Conservation (phyloP, 92 coral and sea anemone genomes). For the Umimayanthus chanpuru region DNA sequence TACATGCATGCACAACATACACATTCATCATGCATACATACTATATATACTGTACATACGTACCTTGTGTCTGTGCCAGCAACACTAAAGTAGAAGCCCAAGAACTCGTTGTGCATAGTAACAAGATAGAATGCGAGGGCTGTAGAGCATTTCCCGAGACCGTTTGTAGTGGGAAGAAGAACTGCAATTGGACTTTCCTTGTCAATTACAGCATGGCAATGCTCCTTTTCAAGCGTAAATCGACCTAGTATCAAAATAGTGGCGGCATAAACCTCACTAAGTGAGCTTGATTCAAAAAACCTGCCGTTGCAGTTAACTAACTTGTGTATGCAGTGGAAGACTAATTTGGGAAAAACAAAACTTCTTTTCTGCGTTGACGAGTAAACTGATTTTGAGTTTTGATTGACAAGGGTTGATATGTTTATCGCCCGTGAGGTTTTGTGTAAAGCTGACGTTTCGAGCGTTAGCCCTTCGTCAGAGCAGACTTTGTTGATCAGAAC, state of each 20-base stretch:
- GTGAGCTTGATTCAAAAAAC: no score
- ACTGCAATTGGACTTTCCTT: conserved; percentile 11
- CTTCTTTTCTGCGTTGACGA: no score
- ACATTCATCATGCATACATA: not conserved
- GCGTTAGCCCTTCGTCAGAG: no score
- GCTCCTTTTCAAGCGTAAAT: not conserved
- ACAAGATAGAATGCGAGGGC: conserved; percentile 29
- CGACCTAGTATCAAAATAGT: not conserved
- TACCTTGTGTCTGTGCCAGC: conserved; percentile 22
- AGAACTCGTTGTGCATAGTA: conserved; percentile 27
- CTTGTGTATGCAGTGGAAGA: no score
- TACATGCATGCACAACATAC: not conserved
- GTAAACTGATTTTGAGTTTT: no score
- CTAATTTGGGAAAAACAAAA: no score
- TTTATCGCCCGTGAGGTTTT: no score
- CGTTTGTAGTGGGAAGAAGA: conserved; percentile 24
- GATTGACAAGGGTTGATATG: no score
- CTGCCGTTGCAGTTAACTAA: no score
- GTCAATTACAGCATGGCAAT: conserved; percentile 12
- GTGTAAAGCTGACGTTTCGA: no score
- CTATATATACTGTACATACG: not conserved
- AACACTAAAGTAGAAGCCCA: conserved; percentile 10
- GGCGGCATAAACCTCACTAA: no score
- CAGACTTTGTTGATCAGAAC: no score
- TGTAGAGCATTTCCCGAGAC: conserved; percentile 16